Evolutionary conservation across 1,140 invertebrate genomes (phyloP).

Genomic region (Penaeus vannamei): DNA sequence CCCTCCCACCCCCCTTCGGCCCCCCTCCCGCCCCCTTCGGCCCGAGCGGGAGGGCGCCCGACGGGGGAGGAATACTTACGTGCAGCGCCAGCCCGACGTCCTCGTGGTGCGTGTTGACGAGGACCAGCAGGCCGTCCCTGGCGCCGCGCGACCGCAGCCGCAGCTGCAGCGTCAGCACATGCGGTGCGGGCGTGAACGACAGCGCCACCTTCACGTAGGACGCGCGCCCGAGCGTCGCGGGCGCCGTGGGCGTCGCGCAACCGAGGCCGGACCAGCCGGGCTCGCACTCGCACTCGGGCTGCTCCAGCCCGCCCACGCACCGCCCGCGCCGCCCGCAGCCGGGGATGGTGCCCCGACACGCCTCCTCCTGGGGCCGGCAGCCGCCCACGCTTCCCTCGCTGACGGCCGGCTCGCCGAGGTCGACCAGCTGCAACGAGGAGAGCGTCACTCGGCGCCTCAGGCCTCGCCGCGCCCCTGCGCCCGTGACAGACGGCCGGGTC

Average conservation of each 20-base stretch:
- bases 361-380: slow-evolving; percentile 19
- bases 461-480: too few relatives aligned
- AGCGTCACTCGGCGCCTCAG: neutral
- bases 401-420: slow-evolving; percentile 41
- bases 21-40: too few relatives aligned
- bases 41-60: too few relatives aligned
- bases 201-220: neutral
- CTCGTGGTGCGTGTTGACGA: too few relatives aligned
- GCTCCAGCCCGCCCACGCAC: slow-evolving; percentile 7
- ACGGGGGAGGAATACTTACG: too few relatives aligned
- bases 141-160: too few relatives aligned
- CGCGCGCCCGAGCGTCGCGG: neutral
- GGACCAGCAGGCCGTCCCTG: too few relatives aligned
- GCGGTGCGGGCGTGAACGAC: too few relatives aligned
- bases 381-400: slow-evolving; percentile 21
- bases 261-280: slow-evolving; percentile 3
- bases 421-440: slow-evolving; percentile 12
- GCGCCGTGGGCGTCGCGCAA: neutral
- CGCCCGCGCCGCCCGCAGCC: slow-evolving; percentile 31
- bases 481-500: neutral
- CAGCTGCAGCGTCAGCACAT: too few relatives aligned
- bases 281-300: neutral
- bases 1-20: too few relatives aligned
- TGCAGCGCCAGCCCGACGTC: too few relatives aligned
- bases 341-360: neutral